Evolutionary conservation across 2,113 vertebrate genomes (phyloP), one percentile per base, ranked within the genome.

Genomic region (Leucopternis melanops): DNA sequence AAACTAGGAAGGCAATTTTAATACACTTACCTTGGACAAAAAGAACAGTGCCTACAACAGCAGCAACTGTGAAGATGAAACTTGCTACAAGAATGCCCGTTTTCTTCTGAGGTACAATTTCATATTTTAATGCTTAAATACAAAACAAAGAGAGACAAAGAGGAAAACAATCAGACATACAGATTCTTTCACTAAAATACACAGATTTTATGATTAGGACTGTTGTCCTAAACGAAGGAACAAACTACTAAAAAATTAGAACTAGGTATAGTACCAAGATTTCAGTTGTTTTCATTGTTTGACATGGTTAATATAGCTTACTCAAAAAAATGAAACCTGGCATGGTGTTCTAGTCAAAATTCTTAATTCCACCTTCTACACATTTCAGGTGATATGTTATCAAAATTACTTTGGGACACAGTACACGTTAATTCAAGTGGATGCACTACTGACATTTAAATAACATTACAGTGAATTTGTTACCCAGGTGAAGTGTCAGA

Each of bases 111-210:
- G 59, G 29, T 20, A 54, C 86, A 23, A 96, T 90, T 67, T 96
- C 97, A 47, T 93, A 97, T 77, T 98, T 98, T 69, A 96, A 93
- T 16, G 89, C 98, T 98, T 96, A 38, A 97, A 96, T 29, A 80
- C 54, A 91, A 95, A 93, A 70, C n/a, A 74, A 50, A 97, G 14
- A 89, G 74, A 94, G 20, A 66, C 9, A 86, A 42, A 95, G 42
- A 95, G 74, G 86, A 92, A 92, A 47, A 65, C 38, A 52, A 93
- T 87, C 86, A 97, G 80, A 81, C 52, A 71, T 8, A 84, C 10
- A 44, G 6, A 75, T 49, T 88, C 17, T 58, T 22, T 38, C 66
- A 77, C n/a, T 54, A 69, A 61, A 91, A 84, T 14, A 69, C 6
- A 92, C 8, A 49, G 5, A 26, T 69, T 55, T 81, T 72, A 66